Conservation (phyloP, 2,888 invertebrate species). For the Mythimna lalbum region DNA sequence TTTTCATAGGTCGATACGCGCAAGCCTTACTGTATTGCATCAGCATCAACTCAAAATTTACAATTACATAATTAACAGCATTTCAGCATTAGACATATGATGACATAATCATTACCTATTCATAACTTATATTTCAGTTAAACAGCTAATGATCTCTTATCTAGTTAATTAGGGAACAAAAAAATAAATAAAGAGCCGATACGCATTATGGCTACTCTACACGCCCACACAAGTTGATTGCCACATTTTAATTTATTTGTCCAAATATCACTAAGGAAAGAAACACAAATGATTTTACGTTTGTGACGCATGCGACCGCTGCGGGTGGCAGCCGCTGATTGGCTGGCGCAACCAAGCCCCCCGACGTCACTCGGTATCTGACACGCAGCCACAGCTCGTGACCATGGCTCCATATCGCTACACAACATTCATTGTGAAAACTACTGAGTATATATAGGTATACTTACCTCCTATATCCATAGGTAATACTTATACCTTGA, state of each 20-base stretch:
- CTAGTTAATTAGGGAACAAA: conserved; percentile 28
- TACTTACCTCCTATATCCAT: background rate
- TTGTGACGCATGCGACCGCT: conserved; percentile 60
- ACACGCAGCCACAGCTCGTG: conserved; percentile 73
- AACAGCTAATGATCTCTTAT: conserved; percentile 31
- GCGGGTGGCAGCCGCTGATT: conserved; percentile 68
- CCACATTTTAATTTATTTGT: conserved; percentile 51
- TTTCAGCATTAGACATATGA: background rate
- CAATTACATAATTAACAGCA: background rate
- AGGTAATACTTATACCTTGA: conserved; percentile 11
- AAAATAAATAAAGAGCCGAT: background rate
- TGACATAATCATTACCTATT: background rate
- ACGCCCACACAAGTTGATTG: conserved; percentile 48
- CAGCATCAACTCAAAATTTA: conserved; percentile 61
- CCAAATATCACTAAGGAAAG: conserved; percentile 51
- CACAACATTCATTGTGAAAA: conserved; percentile 61
- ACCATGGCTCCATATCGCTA: conserved; percentile 64
- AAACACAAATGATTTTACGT: conserved; percentile 46
- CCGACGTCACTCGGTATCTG: conserved; percentile 75
- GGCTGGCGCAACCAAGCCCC: conserved; percentile 81
- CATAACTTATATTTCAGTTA: background rate
- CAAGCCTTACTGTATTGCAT: conserved; percentile 70
- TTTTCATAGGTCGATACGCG: conserved; percentile 45
- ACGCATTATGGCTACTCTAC: conserved; percentile 21
- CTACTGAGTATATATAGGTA: conserved; percentile 14